phyloP scores from a whole-genome alignment of 2,888 invertebrate species.

The Eilema depressum region DNA sequence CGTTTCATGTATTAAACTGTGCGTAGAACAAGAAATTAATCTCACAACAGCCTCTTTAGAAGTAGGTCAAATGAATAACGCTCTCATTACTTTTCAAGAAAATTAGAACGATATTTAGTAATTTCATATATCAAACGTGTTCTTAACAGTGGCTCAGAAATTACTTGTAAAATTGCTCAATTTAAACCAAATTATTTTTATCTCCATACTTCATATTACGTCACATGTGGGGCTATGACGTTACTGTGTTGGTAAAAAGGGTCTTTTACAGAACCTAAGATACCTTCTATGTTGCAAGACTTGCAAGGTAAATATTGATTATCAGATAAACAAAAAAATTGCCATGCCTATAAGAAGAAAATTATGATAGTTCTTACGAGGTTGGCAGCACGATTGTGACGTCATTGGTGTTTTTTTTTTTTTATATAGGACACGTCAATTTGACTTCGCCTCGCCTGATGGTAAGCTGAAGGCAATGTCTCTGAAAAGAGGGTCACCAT shows the following conservation, averaged over 20 bases:
- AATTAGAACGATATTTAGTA: slow-evolving; percentile 5
- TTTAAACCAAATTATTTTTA: not conserved
- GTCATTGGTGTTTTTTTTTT: no score
- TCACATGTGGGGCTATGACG: not conserved
- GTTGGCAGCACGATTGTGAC: no score
- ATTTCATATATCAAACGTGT: not conserved
- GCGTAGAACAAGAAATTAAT: not conserved
- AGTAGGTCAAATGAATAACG: slow-evolving; percentile 13
- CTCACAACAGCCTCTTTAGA: not conserved
- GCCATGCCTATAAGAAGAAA: not conserved
- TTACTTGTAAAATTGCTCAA: slow-evolving; percentile 2
- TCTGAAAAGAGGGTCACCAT: no score
- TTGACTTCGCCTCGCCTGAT: no score
- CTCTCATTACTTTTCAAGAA: not conserved
- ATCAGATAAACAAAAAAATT: not conserved
- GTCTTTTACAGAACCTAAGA: not conserved
- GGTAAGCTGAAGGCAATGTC: no score
- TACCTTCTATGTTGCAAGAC: no score
- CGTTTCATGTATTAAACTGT: no score
- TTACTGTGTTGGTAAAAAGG: not conserved
- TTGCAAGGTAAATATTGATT: not conserved
- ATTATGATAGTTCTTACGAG: no score
- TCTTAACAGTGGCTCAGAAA: not conserved
- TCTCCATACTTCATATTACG: not conserved
- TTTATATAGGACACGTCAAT: no score